Evolutionary conservation across 2,797 vertebrate species (phyloP).

Genomic region (Crenichthys baileyi): DNA sequence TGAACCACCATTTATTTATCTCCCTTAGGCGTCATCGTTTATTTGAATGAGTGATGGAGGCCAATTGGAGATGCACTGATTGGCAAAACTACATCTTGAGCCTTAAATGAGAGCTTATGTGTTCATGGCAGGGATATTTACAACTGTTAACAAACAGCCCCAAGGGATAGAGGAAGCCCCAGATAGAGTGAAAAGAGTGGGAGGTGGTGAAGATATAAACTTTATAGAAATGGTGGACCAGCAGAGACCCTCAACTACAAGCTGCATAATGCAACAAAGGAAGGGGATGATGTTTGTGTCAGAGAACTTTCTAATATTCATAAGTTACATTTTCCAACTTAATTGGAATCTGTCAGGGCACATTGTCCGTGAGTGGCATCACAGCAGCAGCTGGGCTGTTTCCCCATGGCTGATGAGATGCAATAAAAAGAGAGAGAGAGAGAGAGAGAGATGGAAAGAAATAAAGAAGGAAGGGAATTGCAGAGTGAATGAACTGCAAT

Average conservation of each 20-base stretch:
- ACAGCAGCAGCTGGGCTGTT: constrained; percentile 64
- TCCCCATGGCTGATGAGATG: constrained; percentile 71
- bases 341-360: constrained; percentile 84
- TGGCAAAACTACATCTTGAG: constrained; percentile 51
- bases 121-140: constrained; percentile 57
- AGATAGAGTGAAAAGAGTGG: constrained; percentile 38
- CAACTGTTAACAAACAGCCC: constrained; percentile 67
- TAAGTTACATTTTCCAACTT: constrained; percentile 86
- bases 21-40: constrained; percentile 24
- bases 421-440: constrained; percentile 62
- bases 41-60: constrained; percentile 35
- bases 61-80: constrained; percentile 50
- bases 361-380: constrained; percentile 76
- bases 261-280: constrained; percentile 76
- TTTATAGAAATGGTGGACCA: constrained; percentile 67
- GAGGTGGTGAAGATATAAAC: constrained; percentile 50
- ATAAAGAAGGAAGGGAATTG: constrained; percentile 47
- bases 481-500: constrained; percentile 65
- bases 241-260: constrained; percentile 55
- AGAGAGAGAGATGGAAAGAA: constrained; percentile 3
- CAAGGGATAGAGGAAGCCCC: constrained; percentile 35
- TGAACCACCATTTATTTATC: constrained; percentile 23
- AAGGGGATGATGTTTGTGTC: constrained; percentile 75
- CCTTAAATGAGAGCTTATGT: constrained; percentile 50
- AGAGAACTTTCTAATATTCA: constrained; percentile 81